These are phyloP conservation scores for Pteronotus mesoamericanus DNA, from an alignment of 2,797 vertebrate genomes.

Conservation along the genomic window DNA sequence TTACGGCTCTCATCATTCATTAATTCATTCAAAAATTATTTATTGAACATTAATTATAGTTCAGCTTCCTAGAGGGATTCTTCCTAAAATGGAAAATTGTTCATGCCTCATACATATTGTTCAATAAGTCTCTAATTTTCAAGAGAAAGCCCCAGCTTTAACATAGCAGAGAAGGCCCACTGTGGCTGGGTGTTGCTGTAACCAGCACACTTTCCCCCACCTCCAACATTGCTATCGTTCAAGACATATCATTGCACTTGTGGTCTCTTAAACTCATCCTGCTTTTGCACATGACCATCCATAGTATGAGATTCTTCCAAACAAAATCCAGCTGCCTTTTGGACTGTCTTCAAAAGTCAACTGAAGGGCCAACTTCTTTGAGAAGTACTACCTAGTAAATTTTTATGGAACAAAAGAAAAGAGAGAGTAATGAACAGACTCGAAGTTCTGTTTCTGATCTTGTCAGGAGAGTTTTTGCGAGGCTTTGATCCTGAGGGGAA, in stretches of 20 bases:
- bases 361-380: neutral
- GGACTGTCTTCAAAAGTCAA: neutral
- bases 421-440: neutral
- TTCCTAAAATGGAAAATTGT: neutral
- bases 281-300: neutral
- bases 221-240: neutral
- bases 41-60: neutral
- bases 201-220: neutral
- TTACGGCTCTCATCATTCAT: neutral
- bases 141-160: neutral
- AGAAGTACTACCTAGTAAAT: neutral
- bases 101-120: neutral
- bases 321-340: neutral
- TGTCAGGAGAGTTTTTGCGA: neutral
- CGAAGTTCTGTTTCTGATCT: neutral
- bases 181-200: neutral
- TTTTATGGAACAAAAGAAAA: neutral
- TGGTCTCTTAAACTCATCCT: neutral
- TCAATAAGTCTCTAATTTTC: neutral
- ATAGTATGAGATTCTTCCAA: neutral
- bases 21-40: neutral
- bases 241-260: neutral
- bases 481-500: neutral
- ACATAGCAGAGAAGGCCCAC: accelerated
- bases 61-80: neutral